Evolutionary conservation across 2,113 vertebrate genomes (phyloP).

Genomic region (Daubentonia madagascariensis): DNA sequence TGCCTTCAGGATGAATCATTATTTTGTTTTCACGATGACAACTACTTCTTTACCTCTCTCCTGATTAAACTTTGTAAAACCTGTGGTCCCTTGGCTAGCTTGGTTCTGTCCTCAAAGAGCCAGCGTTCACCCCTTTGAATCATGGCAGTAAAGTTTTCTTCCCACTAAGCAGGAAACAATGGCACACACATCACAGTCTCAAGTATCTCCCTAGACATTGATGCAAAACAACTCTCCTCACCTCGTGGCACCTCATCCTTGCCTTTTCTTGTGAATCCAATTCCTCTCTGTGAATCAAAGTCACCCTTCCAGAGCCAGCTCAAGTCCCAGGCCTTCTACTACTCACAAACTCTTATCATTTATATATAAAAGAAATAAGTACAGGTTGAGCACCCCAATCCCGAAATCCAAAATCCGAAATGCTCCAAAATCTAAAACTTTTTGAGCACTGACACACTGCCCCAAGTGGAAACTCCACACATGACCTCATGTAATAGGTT

Average conservation of each 20-base stretch:
- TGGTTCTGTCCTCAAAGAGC: neutral
- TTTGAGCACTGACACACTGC: neutral
- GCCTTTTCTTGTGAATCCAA: neutral
- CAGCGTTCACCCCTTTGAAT: neutral
- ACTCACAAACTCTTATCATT: neutral
- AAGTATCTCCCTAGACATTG: neutral
- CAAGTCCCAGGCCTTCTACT: neutral
- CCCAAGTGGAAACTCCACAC: neutral
- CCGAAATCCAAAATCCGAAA: neutral
- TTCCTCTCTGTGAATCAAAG: neutral
- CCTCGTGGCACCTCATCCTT: neutral
- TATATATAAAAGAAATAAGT: neutral
- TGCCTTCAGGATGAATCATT: constrained; percentile 64
- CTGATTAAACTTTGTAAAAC: constrained; percentile 21
- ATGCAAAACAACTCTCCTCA: neutral
- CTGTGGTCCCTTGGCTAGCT: neutral
- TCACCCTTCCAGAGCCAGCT: neutral
- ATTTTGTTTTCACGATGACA: constrained; percentile 40
- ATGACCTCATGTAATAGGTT: neutral
- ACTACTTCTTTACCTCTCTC: constrained; percentile 2
- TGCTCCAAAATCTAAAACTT: neutral
- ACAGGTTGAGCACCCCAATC: neutral
- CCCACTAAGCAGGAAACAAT: neutral
- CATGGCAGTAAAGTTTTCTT: neutral
- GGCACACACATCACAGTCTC: neutral